phyloP scores from a whole-genome alignment of 2,888 invertebrate genomes.

The Hymenopus coronatus region DNA sequence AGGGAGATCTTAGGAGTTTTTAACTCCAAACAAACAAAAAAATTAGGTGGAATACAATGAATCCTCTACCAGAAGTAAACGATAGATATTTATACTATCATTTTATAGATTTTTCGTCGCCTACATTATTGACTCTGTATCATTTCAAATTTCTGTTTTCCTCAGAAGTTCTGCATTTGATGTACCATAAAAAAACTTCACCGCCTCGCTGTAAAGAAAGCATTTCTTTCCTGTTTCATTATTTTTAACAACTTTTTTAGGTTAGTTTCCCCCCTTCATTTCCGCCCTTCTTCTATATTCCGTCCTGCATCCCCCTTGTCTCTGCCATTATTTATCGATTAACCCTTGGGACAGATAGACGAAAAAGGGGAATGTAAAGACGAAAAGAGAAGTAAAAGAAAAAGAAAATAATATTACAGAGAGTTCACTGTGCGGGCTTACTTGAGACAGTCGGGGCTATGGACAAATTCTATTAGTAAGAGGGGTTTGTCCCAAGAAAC shows the following conservation, averaged over 20 bases:
- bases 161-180: too few relatives aligned
- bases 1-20: too few relatives aligned
- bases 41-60: too few relatives aligned
- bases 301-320: background rate
- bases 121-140: too few relatives aligned
- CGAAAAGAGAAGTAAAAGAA: background rate
- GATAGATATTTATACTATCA: too few relatives aligned
- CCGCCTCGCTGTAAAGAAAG: background rate
- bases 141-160: too few relatives aligned
- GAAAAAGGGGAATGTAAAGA: background rate
- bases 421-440: background rate
- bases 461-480: conserved; percentile 22
- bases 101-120: too few relatives aligned
- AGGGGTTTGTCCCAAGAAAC: background rate
- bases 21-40: too few relatives aligned
- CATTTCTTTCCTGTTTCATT: background rate
- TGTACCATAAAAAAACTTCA: background rate
- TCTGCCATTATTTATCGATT: conserved; percentile 25
- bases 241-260: background rate
- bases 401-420: conserved; percentile 5
- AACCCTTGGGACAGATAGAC: conserved; percentile 13
- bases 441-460: background rate
- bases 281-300: background rate
- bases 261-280: background rate
- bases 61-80: too few relatives aligned